Conservation (phyloP, 2,113 vertebrate genomes). For the Malurus cyaneus region DNA sequence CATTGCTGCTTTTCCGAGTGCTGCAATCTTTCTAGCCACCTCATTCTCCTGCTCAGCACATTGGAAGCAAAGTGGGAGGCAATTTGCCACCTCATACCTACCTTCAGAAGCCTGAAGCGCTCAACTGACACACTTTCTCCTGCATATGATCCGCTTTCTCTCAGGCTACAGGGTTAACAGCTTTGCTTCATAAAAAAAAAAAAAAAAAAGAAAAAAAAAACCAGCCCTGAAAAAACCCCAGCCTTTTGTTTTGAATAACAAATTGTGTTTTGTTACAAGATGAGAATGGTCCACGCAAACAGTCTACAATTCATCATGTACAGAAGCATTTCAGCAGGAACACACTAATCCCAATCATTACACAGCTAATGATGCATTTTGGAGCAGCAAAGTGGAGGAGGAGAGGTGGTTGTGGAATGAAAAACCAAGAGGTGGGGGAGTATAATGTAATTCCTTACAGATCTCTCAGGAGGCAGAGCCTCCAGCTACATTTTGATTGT, state of each 20-base stretch:
- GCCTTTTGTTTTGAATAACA: conserved; percentile 58
- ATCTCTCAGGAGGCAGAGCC: conserved; percentile 16
- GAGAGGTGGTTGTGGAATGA: conserved; percentile 55
- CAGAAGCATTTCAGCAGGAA: conserved; percentile 34
- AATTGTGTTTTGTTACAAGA: conserved; percentile 48
- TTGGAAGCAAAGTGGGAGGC: conserved; percentile 13
- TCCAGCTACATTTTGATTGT: conserved; percentile 28
- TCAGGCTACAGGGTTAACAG: background rate
- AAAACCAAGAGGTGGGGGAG: conserved; percentile 38
- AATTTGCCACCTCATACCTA: conserved; percentile 9
- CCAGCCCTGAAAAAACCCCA: background rate
- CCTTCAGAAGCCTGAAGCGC: background rate
- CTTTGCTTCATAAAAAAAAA: background rate
- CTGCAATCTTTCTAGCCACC: background rate
- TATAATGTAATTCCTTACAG: conserved; percentile 34
- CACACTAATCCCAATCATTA: conserved; percentile 56
- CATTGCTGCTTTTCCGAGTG: background rate
- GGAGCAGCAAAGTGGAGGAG: conserved; percentile 19
- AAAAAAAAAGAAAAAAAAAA: too few species aligned
- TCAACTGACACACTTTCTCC: background rate
- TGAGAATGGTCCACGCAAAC: conserved; percentile 15
- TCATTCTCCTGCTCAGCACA: background rate
- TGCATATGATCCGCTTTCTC: background rate
- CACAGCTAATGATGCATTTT: conserved; percentile 52
- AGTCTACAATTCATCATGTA: conserved; percentile 45